Evolutionary conservation across 2,888 invertebrate species (phyloP).

Genomic region (Hirtodrosophila alboralis): DNA sequence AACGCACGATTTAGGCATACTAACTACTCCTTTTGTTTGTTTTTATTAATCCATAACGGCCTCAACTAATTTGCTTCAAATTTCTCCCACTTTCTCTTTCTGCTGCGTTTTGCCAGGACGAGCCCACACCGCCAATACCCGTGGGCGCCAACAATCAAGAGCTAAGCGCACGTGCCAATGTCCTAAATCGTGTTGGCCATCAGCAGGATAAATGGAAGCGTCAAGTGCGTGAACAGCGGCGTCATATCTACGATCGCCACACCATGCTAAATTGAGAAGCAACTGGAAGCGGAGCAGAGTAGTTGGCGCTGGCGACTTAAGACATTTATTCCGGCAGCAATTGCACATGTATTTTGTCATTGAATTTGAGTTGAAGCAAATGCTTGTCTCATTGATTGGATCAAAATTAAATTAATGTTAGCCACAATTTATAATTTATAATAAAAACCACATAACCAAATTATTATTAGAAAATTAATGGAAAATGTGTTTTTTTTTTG

Average conservation of each 20-base stretch:
- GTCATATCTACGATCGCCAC: slow-evolving; percentile 98
- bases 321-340: slow-evolving; percentile 56
- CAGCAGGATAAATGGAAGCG: slow-evolving; percentile 99
- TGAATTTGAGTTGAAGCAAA: slow-evolving; percentile 13
- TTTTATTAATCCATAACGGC: slow-evolving; percentile 4
- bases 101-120: slow-evolving; percentile 77
- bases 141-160: slow-evolving; percentile 87
- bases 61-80: slow-evolving; percentile 42
- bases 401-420: slow-evolving; percentile 57
- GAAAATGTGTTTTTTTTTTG: not conserved
- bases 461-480: slow-evolving; percentile 20
- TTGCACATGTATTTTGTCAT: slow-evolving; percentile 27
- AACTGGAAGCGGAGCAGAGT: not conserved
- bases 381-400: slow-evolving; percentile 40
- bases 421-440: slow-evolving; percentile 46
- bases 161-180: slow-evolving; percentile 90
- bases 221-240: slow-evolving; percentile 92
- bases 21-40: slow-evolving; percentile 12
- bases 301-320: slow-evolving; percentile 60
- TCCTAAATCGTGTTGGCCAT: slow-evolving; percentile 96
- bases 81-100: slow-evolving; percentile 35
- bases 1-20: slow-evolving; percentile 12
- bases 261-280: slow-evolving; percentile 96
- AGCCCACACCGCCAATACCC: slow-evolving; percentile 87
- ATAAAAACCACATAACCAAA: slow-evolving; percentile 35